Percentiles rank a stretch among this genome's conserved stretches.
phyloP scores from a whole-genome alignment of 2,888 invertebrate species.

The Leptinotarsa juncta region DNA sequence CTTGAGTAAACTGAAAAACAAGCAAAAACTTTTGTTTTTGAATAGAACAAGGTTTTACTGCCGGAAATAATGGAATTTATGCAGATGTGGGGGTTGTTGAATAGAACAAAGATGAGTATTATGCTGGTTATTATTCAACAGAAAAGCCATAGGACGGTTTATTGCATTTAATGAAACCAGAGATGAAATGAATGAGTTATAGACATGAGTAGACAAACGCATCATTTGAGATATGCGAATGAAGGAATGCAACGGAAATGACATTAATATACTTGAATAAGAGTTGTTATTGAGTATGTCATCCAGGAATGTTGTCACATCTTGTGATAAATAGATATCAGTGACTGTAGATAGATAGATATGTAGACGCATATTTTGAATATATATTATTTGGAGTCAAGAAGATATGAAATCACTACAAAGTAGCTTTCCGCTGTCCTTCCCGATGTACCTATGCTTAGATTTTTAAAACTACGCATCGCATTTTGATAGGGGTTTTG shows the following conservation, averaged over 20 bases:
- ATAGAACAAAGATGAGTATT: conserved; percentile 33
- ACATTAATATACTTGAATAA: neutral
- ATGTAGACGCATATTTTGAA: too few relatives aligned
- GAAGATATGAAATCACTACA: too few relatives aligned
- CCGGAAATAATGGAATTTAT: conserved; percentile 41
- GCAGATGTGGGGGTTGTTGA: conserved; percentile 36
- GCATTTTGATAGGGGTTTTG: too few relatives aligned
- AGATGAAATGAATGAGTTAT: neutral
- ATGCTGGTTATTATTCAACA: conserved; percentile 36
- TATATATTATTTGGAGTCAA: too few relatives aligned
- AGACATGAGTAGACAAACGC: neutral
- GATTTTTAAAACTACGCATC: too few relatives aligned
- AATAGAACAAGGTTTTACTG: conserved; percentile 34
- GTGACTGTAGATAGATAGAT: too few relatives aligned
- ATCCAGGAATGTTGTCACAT: too few relatives aligned
- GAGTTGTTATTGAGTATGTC: too few relatives aligned
- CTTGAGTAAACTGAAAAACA: conserved; percentile 36
- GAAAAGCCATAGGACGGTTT: conserved; percentile 23
- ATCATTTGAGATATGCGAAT: neutral
- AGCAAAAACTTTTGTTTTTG: conserved; percentile 38
- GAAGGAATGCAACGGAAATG: neutral
- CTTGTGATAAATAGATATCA: too few relatives aligned
- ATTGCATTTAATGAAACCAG: conserved; percentile 20
- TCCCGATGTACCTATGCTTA: too few relatives aligned
- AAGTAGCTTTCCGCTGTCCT: too few relatives aligned